Evolutionary conservation across 2,797 vertebrate species (phyloP).

Genomic region (Amazonetta brasiliensis): DNA sequence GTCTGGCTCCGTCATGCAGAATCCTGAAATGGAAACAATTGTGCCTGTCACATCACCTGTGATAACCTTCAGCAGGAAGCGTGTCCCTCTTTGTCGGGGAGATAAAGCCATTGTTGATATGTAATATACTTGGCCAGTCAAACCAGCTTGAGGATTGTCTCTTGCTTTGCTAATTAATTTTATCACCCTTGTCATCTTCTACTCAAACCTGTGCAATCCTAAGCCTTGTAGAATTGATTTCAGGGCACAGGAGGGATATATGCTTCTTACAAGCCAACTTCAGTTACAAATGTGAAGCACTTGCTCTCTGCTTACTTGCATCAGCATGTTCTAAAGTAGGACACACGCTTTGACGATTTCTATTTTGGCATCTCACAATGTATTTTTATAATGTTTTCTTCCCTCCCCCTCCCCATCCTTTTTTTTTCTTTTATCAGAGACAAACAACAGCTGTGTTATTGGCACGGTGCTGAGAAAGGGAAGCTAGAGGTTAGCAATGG

Average conservation of each 20-base stretch:
- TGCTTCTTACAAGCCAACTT: background rate
- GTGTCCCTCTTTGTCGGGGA: conserved; percentile 3
- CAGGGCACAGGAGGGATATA: conserved; percentile 22
- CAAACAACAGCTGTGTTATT: conserved; percentile 69
- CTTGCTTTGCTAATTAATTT: conserved; percentile 70
- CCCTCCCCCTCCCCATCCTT: background rate
- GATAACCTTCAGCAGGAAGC: conserved; percentile 51
- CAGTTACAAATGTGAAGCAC: background rate
- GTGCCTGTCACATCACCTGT: conserved; percentile 59
- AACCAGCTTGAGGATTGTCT: background rate
- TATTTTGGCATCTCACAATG: conserved; percentile 33
- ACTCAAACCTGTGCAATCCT: conserved; percentile 30
- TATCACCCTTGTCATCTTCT: conserved; percentile 61
- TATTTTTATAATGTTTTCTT: conserved; percentile 40
- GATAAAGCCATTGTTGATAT: conserved; percentile 49
- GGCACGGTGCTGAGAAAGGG: conserved; percentile 42
- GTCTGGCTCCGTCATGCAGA: background rate
- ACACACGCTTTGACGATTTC: background rate
- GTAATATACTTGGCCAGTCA: background rate
- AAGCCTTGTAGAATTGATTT: conserved; percentile 50
- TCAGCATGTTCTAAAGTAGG: conserved; percentile 51
- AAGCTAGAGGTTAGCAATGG: conserved; percentile 50
- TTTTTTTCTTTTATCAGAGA: conserved; percentile 18
- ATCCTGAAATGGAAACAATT: conserved; percentile 56
- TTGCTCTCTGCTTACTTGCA: conserved; percentile 15